Evolutionary conservation across 2,113 vertebrate genomes (phyloP).

Genomic region (Platysternon megacephalum): DNA sequence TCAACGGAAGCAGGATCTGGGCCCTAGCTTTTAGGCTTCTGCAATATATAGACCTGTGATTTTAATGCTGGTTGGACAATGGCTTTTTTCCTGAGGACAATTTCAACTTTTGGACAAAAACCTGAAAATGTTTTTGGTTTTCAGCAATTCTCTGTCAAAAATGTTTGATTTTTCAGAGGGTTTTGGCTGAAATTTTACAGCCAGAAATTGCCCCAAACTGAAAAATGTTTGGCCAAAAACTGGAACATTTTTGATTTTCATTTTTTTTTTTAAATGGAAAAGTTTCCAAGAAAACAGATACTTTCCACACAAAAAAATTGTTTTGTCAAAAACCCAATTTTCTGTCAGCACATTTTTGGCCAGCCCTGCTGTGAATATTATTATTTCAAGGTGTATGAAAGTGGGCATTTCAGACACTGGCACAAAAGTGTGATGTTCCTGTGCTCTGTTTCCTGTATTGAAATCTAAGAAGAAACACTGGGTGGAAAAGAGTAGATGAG

Average conservation of each 20-base stretch:
- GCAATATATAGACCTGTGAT: neutral
- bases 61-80: neutral
- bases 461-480: neutral
- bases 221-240: neutral
- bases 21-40: neutral
- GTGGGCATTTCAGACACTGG: neutral
- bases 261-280: neutral
- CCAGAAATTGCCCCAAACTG: neutral
- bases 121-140: neutral
- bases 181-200: neutral
- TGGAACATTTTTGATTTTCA: neutral
- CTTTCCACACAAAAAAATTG: neutral
- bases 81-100: neutral
- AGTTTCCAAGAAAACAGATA: neutral
- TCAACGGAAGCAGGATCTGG: neutral
- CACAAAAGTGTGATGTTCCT: neutral
- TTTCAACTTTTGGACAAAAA: neutral
- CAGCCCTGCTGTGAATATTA: neutral
- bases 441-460: neutral
- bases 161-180: neutral
- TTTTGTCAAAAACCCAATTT: neutral
- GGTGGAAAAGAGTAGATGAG: neutral
- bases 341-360: neutral
- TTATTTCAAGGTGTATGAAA: neutral
- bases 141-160: neutral